Evolutionary conservation across 2,888 invertebrate genomes (phyloP), one percentile per base, ranked within the genome.

Genomic region (Carcina quercana): DNA sequence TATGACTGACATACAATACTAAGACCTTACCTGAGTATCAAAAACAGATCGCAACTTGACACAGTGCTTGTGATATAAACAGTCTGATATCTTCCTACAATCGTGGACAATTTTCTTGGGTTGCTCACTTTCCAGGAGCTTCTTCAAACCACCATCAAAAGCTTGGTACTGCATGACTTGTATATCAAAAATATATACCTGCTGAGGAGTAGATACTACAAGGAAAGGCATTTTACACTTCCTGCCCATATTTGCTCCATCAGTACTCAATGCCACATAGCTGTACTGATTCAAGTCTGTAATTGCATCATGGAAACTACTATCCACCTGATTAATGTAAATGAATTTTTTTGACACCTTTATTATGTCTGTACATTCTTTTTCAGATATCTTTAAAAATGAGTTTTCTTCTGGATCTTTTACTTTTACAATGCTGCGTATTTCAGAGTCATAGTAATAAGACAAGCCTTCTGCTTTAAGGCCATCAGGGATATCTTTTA

Each of bases 31-130:
- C 75, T 88, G 85, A 39, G 87, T 88, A 55, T 89, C 89, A 79
- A 88, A 88, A 21, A 89, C 75, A 46, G 87, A 87, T 35, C 69
- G 61, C 30, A 88, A 56, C 45, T 79, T 74, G 7, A 88, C 78
- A 56, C 76, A 69, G 55, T 86, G 88, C 48, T 86, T 85, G 52
- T 88, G 87, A 55, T 72, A 82, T 27, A 89, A 61, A 44, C 87
- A 85, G 50, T 89, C 89, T 0, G 87, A 85, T 34, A 86, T 52
- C 41, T 78, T 74, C 37, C 88, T 72, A 41, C 86, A 86, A 50
- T 88, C 86, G 68, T 89, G 88, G 15, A 87, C 70, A 42, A 89
- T 86, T 67, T 88, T 87, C 34, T 83, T 75, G 15, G 85, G 75
- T 29, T 45, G 53, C 17, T 70, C 70, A 61, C 69, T 67, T 48